These are phyloP conservation scores for Caerostris darwini DNA, from an alignment of 1,140 invertebrate species.

Conservation along the genomic window DNA sequence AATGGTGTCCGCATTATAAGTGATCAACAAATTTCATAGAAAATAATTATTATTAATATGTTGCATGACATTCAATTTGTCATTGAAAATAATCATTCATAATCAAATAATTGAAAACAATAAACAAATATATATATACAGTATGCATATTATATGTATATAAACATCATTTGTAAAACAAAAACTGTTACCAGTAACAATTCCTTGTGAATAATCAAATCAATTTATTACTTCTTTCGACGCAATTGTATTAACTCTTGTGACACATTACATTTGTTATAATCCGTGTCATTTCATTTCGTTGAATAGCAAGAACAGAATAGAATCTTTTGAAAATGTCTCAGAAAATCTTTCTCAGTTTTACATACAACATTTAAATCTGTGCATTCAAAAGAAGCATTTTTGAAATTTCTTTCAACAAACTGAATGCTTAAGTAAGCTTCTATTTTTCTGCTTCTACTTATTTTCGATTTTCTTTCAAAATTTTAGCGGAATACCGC, in stretches of 20 bases:
- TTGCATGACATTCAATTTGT: no score
- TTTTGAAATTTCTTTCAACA: neutral
- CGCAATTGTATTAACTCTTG: conserved; percentile 1
- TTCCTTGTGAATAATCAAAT: neutral
- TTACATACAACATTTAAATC: neutral
- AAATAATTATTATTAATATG: no score
- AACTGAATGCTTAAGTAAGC: neutral
- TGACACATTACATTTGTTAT: neutral
- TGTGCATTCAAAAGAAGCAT: neutral
- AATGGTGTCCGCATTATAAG: no score
- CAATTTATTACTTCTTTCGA: neutral
- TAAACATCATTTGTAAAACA: no score
- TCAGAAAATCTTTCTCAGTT: neutral
- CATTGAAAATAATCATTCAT: no score
- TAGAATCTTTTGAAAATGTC: neutral
- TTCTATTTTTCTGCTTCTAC: neutral
- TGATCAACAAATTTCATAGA: no score
- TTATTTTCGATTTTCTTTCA: conserved; percentile 31
- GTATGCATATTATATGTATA: no score
- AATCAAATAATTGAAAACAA: no score
- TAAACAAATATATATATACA: no score
- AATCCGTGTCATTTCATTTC: neutral
- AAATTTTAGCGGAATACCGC: conserved; percentile 17
- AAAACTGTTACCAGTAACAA: no score
- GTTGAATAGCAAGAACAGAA: neutral